phyloP scores from a whole-genome alignment of 2,888 invertebrate species.

The Gibbula magus region DNA sequence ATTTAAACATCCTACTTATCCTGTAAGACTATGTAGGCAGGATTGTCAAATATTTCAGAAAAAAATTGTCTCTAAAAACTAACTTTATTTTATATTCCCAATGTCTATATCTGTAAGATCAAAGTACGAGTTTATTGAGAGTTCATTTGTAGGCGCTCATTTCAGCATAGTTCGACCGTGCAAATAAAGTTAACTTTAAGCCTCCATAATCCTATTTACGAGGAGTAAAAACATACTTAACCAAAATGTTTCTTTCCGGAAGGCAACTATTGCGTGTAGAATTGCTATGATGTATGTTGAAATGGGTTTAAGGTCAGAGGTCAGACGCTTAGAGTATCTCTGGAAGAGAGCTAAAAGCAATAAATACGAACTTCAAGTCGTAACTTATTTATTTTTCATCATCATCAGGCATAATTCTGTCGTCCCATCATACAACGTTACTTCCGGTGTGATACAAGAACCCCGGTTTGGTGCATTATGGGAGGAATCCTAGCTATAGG shows the following conservation, averaged over 20 bases:
- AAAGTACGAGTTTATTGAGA: too few relatives aligned
- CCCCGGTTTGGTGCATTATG: too few relatives aligned
- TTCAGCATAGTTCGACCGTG: too few relatives aligned
- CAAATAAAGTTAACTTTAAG: not conserved
- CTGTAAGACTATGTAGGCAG: too few relatives aligned
- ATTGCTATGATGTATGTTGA: not conserved
- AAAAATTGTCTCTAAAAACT: too few relatives aligned
- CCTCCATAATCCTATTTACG: not conserved
- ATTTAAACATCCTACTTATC: too few relatives aligned
- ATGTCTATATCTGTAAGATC: too few relatives aligned
- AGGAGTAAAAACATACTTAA: not conserved
- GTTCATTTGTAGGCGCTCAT: too few relatives aligned
- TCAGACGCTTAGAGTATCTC: not conserved
- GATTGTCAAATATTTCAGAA: too few relatives aligned
- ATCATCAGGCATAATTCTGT: not conserved
- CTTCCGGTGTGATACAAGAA: not conserved
- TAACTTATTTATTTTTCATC: conserved; percentile 8
- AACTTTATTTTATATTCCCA: too few relatives aligned
- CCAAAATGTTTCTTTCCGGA: conserved; percentile 5
- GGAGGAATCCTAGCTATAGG: too few relatives aligned
- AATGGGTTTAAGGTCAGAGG: not conserved
- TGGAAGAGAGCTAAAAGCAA: not conserved
- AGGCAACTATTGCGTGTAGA: not conserved
- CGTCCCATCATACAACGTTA: not conserved
- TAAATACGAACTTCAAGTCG: not conserved